These are phyloP conservation scores for Hippocampus barbouri DNA, from an alignment of 2,113 vertebrate species.

Conservation along the genomic window DNA sequence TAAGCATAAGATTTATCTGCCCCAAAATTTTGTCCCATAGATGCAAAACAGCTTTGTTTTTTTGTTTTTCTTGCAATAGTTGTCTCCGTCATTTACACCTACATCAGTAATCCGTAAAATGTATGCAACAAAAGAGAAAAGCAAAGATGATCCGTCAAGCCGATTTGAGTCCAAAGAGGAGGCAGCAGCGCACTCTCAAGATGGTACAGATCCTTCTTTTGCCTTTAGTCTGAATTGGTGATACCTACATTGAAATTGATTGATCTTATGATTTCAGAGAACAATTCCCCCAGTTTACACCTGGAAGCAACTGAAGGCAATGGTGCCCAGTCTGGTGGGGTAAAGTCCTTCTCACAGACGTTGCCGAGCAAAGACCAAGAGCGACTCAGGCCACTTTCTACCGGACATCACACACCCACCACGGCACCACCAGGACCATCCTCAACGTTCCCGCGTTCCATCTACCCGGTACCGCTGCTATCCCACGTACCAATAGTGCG, in stretches of 20 bases:
- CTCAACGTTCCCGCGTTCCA: conserved; percentile 83
- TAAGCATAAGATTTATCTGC: conserved; percentile 55
- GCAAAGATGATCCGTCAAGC: conserved; percentile 82
- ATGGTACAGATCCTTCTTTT: conserved; percentile 71
- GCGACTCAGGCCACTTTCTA: conserved; percentile 74
- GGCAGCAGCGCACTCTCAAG: conserved; percentile 66
- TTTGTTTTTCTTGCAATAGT: conserved; percentile 66
- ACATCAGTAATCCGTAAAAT: conserved; percentile 98
- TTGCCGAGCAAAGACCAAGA: conserved; percentile 87
- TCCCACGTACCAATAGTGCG: conserved; percentile 89
- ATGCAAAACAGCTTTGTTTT: not conserved
- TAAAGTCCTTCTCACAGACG: conserved; percentile 67
- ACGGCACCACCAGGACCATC: conserved; percentile 81
- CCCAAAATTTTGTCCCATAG: not conserved
- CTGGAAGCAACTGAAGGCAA: conserved; percentile 74
- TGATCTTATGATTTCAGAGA: conserved; percentile 43
- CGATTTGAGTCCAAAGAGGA: conserved; percentile 80
- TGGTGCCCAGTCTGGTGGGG: conserved; percentile 73
- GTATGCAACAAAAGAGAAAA: conserved; percentile 97
- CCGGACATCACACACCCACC: conserved; percentile 82
- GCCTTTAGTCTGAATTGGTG: not conserved
- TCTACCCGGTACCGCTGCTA: conserved; percentile 90
- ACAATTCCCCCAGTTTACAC: conserved; percentile 70
- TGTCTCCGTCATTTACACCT: conserved; percentile 96
- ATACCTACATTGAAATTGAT: not conserved